Percentiles rank a stretch among this genome's conserved stretches.
These are phyloP conservation scores for Agapostemon virescens DNA, from an alignment of 2,888 invertebrate genomes.

Conservation along the genomic window DNA sequence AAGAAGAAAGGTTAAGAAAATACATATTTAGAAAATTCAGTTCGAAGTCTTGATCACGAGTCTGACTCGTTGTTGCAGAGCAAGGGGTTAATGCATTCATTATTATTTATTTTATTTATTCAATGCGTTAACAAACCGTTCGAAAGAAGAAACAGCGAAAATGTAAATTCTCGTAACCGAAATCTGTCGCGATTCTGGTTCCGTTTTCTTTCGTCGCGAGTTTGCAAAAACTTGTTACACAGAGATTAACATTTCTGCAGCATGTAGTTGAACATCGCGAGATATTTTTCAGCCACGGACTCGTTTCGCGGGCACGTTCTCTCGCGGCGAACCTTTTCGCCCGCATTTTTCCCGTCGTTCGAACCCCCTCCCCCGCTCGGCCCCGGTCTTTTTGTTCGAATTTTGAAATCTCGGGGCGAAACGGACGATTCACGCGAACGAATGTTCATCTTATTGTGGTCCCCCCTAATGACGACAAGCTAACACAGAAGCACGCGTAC, in stretches of 20 bases:
- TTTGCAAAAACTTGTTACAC: not conserved
- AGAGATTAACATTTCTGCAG: not conserved
- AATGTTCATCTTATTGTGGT: slow-evolving; percentile 23
- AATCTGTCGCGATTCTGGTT: not conserved
- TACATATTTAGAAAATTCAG: no score
- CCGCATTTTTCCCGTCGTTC: not conserved
- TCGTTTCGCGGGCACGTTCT: not conserved
- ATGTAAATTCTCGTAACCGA: not conserved
- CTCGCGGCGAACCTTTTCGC: not conserved
- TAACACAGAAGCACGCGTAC: slow-evolving; percentile 21
- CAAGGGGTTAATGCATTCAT: no score
- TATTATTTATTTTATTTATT: no score
- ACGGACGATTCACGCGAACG: slow-evolving; percentile 9
- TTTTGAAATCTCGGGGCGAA: not conserved
- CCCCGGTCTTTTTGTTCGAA: not conserved
- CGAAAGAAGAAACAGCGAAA: not conserved
- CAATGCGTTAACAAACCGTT: no score
- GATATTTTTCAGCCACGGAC: not conserved
- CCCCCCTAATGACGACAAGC: slow-evolving; percentile 33
- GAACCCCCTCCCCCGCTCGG: no score
- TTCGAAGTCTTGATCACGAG: no score
- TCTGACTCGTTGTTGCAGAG: no score
- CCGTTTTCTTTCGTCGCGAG: not conserved
- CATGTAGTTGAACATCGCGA: not conserved
- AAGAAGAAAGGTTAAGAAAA: no score